Evolutionary conservation across 92 coral and sea anemone species (phyloP).

Genomic region (Desmophyllum pertusum): DNA sequence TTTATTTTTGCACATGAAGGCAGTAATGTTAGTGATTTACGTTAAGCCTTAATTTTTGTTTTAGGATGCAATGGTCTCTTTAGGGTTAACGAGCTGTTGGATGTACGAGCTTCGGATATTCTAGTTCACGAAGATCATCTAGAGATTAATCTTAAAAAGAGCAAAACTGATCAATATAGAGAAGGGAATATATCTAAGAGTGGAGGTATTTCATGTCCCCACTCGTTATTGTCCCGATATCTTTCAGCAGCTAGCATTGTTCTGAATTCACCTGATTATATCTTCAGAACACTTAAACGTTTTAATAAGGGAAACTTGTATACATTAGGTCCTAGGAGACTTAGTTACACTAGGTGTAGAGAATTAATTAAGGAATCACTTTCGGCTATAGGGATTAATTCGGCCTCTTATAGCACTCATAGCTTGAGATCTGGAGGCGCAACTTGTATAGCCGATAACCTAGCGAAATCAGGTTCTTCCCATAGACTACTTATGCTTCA

Average conservation of each 20-base stretch:
- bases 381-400: conserved; percentile 39
- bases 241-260: conserved; percentile 32
- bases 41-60: conserved; percentile 47
- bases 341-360: conserved; percentile 50
- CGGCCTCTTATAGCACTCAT: conserved; percentile 32
- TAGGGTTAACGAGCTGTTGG: conserved; percentile 45
- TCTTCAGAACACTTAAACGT: conserved; percentile 24
- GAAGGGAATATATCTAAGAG: conserved; percentile 57
- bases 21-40: conserved; percentile 37
- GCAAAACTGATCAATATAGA: conserved; percentile 53
- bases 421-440: conserved; percentile 61
- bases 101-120: conserved; percentile 40
- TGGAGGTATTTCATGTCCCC: conserved; percentile 49
- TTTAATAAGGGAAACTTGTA: conserved; percentile 20
- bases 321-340: conserved; percentile 19
- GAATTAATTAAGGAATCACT: conserved; percentile 54
- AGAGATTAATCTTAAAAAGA: conserved; percentile 29
- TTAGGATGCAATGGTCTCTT: conserved; percentile 51
- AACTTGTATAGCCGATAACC: conserved; percentile 29
- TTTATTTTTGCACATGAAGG: conserved; percentile 23
- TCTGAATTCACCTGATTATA: conserved; percentile 16
- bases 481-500: conserved; percentile 42
- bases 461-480: conserved; percentile 7
- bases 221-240: conserved; percentile 38
- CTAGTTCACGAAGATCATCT: conserved; percentile 32